phyloP scores from a whole-genome alignment of 2,113 vertebrate genomes.

The Macaca mulatta region DNA sequence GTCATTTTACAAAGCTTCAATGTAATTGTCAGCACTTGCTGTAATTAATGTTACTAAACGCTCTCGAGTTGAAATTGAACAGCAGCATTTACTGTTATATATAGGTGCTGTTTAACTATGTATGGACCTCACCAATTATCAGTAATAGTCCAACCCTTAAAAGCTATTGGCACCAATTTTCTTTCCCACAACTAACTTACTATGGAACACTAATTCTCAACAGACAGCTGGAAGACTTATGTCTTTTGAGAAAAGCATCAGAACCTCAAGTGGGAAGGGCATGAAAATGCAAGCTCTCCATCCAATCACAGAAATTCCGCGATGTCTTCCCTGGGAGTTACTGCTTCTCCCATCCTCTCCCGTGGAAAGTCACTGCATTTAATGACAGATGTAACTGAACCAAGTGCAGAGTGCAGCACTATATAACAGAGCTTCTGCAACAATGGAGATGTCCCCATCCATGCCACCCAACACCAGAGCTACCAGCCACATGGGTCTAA shows the following conservation, averaged over 20 bases:
- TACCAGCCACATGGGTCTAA: not conserved
- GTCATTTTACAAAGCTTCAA: not conserved
- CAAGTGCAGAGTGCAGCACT: not conserved
- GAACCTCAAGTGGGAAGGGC: not conserved
- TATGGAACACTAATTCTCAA: not conserved
- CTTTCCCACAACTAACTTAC: not conserved
- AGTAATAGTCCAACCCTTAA: not conserved
- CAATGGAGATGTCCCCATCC: fast-evolving
- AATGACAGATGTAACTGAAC: not conserved
- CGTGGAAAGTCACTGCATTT: not conserved
- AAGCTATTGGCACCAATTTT: not conserved
- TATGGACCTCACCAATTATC: not conserved
- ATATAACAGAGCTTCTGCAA: not conserved
- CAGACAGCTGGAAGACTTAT: not conserved
- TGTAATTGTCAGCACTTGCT: not conserved
- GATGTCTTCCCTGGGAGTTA: not conserved
- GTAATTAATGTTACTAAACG: not conserved
- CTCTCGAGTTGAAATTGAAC: not conserved
- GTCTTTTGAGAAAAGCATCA: not conserved
- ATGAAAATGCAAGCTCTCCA: not conserved
- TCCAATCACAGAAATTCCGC: not conserved
- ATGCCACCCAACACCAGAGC: fast-evolving
- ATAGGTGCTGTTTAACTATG: not conserved
- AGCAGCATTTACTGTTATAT: not conserved
- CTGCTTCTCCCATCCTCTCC: not conserved